A percentile compares a stretch with the other conserved stretches of the same genome.
Conservation (phyloP, 1,140 invertebrate genomes). For the Microplitis demolitor region DNA sequence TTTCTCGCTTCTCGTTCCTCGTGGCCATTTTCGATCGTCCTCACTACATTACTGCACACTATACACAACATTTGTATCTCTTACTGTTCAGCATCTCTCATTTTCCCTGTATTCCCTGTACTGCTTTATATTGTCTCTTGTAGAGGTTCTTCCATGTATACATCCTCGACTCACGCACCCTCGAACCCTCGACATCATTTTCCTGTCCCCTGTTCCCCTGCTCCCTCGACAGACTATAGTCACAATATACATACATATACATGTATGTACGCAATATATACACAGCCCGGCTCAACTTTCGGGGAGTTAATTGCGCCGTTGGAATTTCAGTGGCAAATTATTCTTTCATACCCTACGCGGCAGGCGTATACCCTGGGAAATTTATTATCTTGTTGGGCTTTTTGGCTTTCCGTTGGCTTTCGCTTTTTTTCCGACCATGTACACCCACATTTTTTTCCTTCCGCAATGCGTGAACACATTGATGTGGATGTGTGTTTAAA, state of each 20-base stretch:
- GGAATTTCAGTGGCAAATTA: conserved; percentile 38
- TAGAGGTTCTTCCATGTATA: background rate
- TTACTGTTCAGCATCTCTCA: too few relatives aligned
- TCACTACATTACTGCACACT: too few relatives aligned
- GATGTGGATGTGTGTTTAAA: background rate
- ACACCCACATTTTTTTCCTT: background rate
- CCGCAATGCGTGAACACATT: background rate
- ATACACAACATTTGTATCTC: too few relatives aligned
- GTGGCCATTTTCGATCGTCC: too few relatives aligned
- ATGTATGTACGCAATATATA: too few relatives aligned
- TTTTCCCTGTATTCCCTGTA: too few relatives aligned
- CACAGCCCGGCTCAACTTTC: conserved; percentile 24
- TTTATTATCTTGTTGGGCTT: conserved; percentile 25
- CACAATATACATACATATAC: too few relatives aligned
- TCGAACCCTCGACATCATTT: background rate
- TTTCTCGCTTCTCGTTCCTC: too few relatives aligned
- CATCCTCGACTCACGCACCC: background rate
- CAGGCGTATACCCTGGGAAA: conserved; percentile 11
- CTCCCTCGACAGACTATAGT: too few relatives aligned
- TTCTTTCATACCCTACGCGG: conserved; percentile 28
- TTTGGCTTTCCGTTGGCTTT: conserved; percentile 5
- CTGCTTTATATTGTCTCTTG: too few relatives aligned
- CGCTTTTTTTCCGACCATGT: background rate
- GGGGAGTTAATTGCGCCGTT: conserved; percentile 34
- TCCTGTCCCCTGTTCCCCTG: conserved; percentile 9